A percentile compares a stretch with the other conserved stretches of the same genome.
phyloP scores from a whole-genome alignment of 2,113 vertebrate genomes.

The Indri indri region DNA sequence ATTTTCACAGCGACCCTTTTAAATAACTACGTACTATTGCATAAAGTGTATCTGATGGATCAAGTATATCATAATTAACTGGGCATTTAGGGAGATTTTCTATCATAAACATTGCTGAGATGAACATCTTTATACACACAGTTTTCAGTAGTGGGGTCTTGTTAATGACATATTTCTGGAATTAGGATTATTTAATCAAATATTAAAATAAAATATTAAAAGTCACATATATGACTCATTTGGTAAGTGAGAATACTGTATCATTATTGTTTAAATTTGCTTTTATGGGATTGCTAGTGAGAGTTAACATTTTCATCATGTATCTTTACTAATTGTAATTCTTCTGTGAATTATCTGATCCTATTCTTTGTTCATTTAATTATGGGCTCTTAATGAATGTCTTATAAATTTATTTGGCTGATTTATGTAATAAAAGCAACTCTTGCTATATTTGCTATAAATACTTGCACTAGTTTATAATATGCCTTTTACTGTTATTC shows the following conservation, averaged over 20 bases:
- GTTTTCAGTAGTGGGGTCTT: not conserved
- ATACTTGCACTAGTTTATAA: not conserved
- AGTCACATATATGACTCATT: not conserved
- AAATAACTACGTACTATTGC: not conserved
- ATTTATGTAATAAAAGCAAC: not conserved
- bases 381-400: not conserved
- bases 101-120: not conserved
- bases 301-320: not conserved
- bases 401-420: not conserved
- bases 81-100: not conserved
- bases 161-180: not conserved
- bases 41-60: not conserved
- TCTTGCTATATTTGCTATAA: not conserved
- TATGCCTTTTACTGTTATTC: not conserved
- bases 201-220: not conserved
- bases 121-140: not conserved
- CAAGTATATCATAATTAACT: not conserved
- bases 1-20: not conserved
- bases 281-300: not conserved
- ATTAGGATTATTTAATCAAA: slow-evolving; percentile 42
- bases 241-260: not conserved
- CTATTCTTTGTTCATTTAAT: not conserved
- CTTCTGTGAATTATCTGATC: not conserved
- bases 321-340: slow-evolving; percentile 22
- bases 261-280: not conserved